Conservation (phyloP, 2,797 vertebrate genomes). For the Malurus splendens region DNA sequence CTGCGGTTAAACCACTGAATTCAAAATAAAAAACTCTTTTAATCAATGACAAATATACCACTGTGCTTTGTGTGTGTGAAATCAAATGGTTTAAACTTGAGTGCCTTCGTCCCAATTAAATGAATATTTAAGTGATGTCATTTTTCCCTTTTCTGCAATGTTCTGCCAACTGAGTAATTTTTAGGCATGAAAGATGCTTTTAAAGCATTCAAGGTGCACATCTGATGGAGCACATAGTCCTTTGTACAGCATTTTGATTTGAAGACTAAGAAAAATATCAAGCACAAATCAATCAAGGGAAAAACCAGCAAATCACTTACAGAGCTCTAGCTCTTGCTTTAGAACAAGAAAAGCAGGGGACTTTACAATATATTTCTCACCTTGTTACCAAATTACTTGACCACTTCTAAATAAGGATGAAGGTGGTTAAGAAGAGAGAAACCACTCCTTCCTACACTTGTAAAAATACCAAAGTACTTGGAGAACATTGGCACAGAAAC, state of each 20-base stretch:
- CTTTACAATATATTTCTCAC: not conserved
- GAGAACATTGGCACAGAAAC: conserved; percentile 7
- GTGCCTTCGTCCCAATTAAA: not conserved
- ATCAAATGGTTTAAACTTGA: not conserved
- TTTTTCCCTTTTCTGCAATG: not conserved
- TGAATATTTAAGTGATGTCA: not conserved
- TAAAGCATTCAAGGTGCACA: not conserved
- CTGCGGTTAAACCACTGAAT: not conserved
- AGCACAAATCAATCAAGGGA: conserved; percentile 12
- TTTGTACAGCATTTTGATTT: conserved; percentile 11
- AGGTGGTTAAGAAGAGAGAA: not conserved
- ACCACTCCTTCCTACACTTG: not conserved
- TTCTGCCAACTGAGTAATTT: not conserved
- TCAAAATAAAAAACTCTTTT: conserved; percentile 5
- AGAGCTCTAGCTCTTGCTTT: not conserved
- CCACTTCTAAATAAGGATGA: not conserved
- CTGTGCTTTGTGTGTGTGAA: not conserved
- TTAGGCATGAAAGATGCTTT: not conserved
- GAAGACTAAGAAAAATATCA: conserved; percentile 32
- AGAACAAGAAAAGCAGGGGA: not conserved
- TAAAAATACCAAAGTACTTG: not conserved
- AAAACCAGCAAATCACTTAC: not conserved
- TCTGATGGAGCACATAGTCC: not conserved
- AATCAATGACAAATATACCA: not conserved
- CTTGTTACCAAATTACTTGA: not conserved